Percentiles rank a stretch among this genome's conserved stretches.
phyloP scores from a whole-genome alignment of 2,797 vertebrate species.

The Phrynocephalus guinanensis region DNA sequence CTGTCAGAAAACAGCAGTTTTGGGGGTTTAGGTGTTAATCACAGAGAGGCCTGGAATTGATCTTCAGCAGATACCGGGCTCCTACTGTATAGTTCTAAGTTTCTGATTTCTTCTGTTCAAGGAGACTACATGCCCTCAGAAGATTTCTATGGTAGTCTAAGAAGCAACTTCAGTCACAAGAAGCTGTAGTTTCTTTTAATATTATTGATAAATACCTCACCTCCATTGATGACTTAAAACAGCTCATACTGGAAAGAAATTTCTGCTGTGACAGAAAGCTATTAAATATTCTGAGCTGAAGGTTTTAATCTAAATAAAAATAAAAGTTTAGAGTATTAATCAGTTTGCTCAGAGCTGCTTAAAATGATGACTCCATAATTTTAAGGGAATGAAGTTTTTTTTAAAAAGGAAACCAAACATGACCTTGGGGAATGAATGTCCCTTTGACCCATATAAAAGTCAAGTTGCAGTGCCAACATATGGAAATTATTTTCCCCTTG shows the following conservation, averaged over 20 bases:
- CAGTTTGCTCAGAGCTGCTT: slow-evolving; percentile 33
- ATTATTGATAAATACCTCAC: slow-evolving; percentile 66
- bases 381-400: slow-evolving; percentile 40
- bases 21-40: too few species aligned
- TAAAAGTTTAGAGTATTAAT: slow-evolving; percentile 26
- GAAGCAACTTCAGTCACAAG: slow-evolving; percentile 52
- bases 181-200: slow-evolving; percentile 67
- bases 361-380: slow-evolving; percentile 37
- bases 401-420: slow-evolving; percentile 42
- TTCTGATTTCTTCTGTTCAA: background rate
- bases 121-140: slow-evolving; percentile 49
- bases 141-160: slow-evolving; percentile 66
- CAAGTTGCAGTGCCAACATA: slow-evolving; percentile 63
- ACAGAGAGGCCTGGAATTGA: too few species aligned
- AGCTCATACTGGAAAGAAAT: slow-evolving; percentile 70
- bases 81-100: background rate
- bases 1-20: too few species aligned
- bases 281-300: slow-evolving; percentile 40
- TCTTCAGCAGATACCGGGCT: too few species aligned
- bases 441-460: slow-evolving; percentile 68
- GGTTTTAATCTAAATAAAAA: slow-evolving; percentile 58
- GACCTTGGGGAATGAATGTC: slow-evolving; percentile 55
- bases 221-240: slow-evolving; percentile 76
- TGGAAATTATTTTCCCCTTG: slow-evolving; percentile 73
- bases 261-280: slow-evolving; percentile 63